Base-by-base conservation (phyloP, 2,113 vertebrate genomes). In the Centropus unirufus region DNA sequence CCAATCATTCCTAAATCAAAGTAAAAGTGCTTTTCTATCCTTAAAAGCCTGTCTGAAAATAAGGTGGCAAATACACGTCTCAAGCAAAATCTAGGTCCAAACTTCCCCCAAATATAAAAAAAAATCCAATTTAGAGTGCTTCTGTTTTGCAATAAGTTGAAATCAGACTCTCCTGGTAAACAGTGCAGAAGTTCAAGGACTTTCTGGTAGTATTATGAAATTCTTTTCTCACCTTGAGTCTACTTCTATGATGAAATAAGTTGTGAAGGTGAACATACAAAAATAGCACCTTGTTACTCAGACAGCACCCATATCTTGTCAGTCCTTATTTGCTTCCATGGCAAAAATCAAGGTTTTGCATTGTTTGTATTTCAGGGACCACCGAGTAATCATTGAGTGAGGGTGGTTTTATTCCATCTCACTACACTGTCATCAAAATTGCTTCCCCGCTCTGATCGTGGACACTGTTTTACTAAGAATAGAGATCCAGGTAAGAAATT, bases 201-300 rank as follows among this genome's bases (percentile, higher is more conserved):
- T 70, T 89, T 95, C 80, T 83, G 27, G 32, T 76, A 49, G 21
- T 44, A 64, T 76, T 34, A 77, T 7, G 4, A 34, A 85, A 74
- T 57, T 79, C 3, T 87, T 95, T 83, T 72, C 21, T 73, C 42
- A 82, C 54, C 66, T 76, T 49, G 46, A 95, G 34, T 63, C 24
- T 86, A 6, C 44, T 79, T 83, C 74, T 90, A 7, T 29, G 36
- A 73, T 40, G 46, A 72, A 55, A 24, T 69, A 90, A 92, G 13
- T 20, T 67, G n/a, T 57, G 62, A 88, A 91, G 74, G 63, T 58
- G 46, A 90, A 61, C 24, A 51, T 17, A 39, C n/a, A 82, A 94
- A 96, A 83, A 82, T 11, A 89, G 64, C 86, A 79, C 44, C 49
- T 89, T 95, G 62, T 68, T 84, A 82, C 51, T 86, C 61, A 85